Percentiles rank a stretch among this genome's conserved stretches.
Evolutionary conservation across 1,140 invertebrate species (phyloP).

Genomic region (Cydia pomonella): DNA sequence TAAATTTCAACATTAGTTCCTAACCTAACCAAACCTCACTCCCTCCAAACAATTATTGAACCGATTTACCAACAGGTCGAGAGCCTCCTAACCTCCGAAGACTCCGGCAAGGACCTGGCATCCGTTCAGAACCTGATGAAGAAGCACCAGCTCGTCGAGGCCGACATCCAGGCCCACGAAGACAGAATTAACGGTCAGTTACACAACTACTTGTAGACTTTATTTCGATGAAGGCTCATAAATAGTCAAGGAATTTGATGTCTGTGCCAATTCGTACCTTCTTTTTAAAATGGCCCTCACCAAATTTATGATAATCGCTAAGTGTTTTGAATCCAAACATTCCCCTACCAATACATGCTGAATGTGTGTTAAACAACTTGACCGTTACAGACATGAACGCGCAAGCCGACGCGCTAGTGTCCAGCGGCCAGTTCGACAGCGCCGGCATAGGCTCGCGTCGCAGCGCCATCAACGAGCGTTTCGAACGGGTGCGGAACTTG

Average conservation of each 20-base stretch:
- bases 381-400: constrained; percentile 90
- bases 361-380: not conserved
- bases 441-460: constrained; percentile 96
- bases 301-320: no score
- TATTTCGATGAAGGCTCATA: not conserved
- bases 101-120: constrained; percentile 98
- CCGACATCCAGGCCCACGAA: constrained; percentile 97
- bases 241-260: no score
- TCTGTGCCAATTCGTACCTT: no score
- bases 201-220: no score
- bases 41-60: no score
- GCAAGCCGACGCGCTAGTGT: constrained; percentile 96
- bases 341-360: no score
- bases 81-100: constrained; percentile 97
- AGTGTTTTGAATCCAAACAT: no score
- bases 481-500: constrained; percentile 95
- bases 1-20: no score
- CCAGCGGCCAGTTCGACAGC: constrained; percentile 96
- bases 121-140: constrained; percentile 99
- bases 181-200: constrained; percentile 93
- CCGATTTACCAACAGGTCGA: constrained; percentile 85
- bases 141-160: constrained; percentile 99
- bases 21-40: no score
- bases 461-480: constrained; percentile 96
- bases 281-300: no score